phyloP scores from a whole-genome alignment of 1,140 invertebrate species.

The Drosophila mayri region DNA sequence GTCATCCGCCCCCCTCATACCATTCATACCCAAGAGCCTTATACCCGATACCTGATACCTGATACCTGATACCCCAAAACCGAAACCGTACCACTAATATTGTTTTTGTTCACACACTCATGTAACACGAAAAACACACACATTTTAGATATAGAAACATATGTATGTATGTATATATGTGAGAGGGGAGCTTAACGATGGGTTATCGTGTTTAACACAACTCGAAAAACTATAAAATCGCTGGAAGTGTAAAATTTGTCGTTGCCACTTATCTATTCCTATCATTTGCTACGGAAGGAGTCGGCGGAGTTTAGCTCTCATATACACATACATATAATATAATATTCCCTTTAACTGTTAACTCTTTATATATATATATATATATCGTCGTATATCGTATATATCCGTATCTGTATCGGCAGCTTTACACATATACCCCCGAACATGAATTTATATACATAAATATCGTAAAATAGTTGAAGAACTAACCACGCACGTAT shows the following conservation, averaged over 20 bases:
- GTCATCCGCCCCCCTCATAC: conserved; percentile 37
- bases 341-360: conserved; percentile 41
- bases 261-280: conserved; percentile 32
- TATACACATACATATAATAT: conserved; percentile 44
- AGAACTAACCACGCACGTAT: conserved; percentile 76
- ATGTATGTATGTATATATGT: conserved; percentile 50
- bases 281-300: conserved; percentile 27
- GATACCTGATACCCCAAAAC: conserved; percentile 5
- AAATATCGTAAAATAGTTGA: conserved; percentile 61
- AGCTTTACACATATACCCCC: conserved; percentile 50
- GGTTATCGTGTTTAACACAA: conserved; percentile 50
- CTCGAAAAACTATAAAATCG: conserved; percentile 28
- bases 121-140: conserved; percentile 42
- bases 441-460: conserved; percentile 52
- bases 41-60: conserved; percentile 4
- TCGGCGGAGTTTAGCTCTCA: conserved; percentile 36
- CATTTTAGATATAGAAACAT: conserved; percentile 38
- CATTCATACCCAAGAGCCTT: conserved; percentile 14
- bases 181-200: conserved; percentile 42
- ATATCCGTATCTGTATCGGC: conserved; percentile 49
- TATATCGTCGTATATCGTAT: conserved; percentile 39
- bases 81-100: conserved; percentile 48
- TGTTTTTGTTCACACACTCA: conserved; percentile 54
- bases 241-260: conserved; percentile 46
- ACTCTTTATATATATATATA: conserved; percentile 26